Conservation (phyloP, 2,113 vertebrate genomes). For the Blennius ocellaris region DNA sequence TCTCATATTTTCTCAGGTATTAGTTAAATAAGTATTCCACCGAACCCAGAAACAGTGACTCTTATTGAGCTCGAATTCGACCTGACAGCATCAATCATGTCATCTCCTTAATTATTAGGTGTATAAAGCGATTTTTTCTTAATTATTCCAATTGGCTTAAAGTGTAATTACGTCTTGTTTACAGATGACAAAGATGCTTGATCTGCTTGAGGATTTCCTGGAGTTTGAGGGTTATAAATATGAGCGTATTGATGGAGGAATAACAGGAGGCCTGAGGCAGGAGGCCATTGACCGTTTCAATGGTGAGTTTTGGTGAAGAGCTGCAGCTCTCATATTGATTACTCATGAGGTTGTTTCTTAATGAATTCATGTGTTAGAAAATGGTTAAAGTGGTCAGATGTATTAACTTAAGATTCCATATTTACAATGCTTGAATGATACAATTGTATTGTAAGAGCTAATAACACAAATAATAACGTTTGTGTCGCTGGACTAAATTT, state of each 20-base stretch:
- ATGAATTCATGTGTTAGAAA: too few relatives aligned
- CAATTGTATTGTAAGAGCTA: too few relatives aligned
- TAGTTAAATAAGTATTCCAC: neutral
- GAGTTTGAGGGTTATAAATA: slow-evolving; percentile 98
- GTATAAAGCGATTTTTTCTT: too few relatives aligned
- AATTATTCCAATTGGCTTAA: neutral
- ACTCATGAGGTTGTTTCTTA: too few relatives aligned
- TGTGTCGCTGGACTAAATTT: too few relatives aligned
- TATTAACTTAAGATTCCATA: too few relatives aligned
- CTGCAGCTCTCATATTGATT: too few relatives aligned
- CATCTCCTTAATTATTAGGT: too few relatives aligned
- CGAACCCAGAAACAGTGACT: neutral
- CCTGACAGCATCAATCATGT: too few relatives aligned
- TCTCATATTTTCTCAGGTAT: slow-evolving; percentile 98
- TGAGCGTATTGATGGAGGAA: slow-evolving; percentile 94
- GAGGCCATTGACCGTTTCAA: slow-evolving; percentile 99
- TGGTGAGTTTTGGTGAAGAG: slow-evolving; percentile 78
- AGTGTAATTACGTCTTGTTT: neutral
- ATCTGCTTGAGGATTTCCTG: slow-evolving; percentile 96
- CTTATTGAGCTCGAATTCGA: neutral
- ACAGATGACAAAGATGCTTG: slow-evolving; percentile 99
- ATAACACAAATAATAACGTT: too few relatives aligned
- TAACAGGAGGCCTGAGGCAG: slow-evolving; percentile 94
- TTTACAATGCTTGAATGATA: too few relatives aligned
- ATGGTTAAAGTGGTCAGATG: neutral